Conservation (phyloP, 1,140 invertebrate species). For the Panonychus citri region DNA sequence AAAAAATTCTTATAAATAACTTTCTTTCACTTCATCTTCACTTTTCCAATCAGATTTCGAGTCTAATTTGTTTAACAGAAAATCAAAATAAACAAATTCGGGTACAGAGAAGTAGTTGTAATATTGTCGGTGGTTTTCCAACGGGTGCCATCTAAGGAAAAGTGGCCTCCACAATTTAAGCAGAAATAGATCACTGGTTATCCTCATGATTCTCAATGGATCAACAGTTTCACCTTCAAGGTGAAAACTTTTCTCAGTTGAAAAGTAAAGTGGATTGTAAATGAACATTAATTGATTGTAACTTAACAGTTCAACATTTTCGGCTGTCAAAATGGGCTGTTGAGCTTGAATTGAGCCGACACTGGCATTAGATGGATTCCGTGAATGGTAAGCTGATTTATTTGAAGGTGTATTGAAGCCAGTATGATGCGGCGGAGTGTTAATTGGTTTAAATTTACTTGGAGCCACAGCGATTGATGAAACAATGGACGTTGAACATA, state of each 20-base stretch:
- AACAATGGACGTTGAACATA: neutral
- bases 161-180: constrained; percentile 6
- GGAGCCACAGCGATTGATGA: neutral
- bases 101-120: neutral
- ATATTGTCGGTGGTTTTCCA: neutral
- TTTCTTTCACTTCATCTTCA: neutral
- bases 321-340: neutral
- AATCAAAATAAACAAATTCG: constrained; percentile 4
- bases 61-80: neutral
- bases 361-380: neutral
- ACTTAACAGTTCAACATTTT: neutral
- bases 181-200: neutral
- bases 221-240: neutral
- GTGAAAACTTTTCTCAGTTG: neutral
- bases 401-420: neutral
- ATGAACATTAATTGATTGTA: neutral
- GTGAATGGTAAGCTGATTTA: neutral
- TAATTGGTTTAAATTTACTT: neutral
- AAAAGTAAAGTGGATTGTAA: constrained; percentile 3
- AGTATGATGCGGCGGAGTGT: neutral
- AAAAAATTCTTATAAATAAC: neutral
- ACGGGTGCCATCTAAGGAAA: constrained; percentile 9
- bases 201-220: neutral
- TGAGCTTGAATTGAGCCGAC: neutral
- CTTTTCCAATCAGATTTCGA: neutral